Evolutionary conservation across 1,140 invertebrate species (phyloP), one percentile per base, ranked within the genome.

Genomic region (Zaprionus camerounensis): DNA sequence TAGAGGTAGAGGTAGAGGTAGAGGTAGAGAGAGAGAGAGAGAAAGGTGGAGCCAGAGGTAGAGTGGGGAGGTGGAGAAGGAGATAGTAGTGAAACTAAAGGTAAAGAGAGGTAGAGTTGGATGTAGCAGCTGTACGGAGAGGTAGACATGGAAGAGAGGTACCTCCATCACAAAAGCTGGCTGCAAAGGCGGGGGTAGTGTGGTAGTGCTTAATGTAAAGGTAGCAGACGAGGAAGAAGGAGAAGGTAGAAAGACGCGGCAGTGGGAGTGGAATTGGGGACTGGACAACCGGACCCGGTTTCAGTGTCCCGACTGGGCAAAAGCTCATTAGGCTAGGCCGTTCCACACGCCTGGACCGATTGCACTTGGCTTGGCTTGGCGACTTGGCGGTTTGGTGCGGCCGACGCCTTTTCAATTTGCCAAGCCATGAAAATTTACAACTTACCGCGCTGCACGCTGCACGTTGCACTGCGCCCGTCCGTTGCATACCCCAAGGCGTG

Each of bases 361-460:
- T 88, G 77, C 83, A 31, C 31, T 31, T 31, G 31, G 31, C 9
- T 31, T 31, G 31, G 31, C 9, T 31, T 31, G 31, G 31, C 28
- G 28, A 31, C 31, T 31, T 31, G 31, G 31, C 9, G 31, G 74
- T 75, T 80, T 78, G 87, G 83, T 69, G 84, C 74, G 76, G 85
- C 85, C 78, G 85, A 81, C 85, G 85, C 85, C 85, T 88, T 88
- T 88, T 88, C 85, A 88, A 88, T 88, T 88, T 88, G 86, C 85
- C 78, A 91, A 61, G 85, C 85, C 73, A 90, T 90, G 85, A 90
- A 88, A 88, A 88, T 88, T 90, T 88, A 88, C 85, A 88, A 81
- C 84, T 55, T 71, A 34, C 55, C 49, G 7, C 31, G n/a, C 20
- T 20, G n/a, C 57, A 20, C 3, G 41, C 9, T 44, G 41, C 41